phyloP scores from a whole-genome alignment of 2,888 invertebrate genomes.

The Psylliodes chrysocephalus region DNA sequence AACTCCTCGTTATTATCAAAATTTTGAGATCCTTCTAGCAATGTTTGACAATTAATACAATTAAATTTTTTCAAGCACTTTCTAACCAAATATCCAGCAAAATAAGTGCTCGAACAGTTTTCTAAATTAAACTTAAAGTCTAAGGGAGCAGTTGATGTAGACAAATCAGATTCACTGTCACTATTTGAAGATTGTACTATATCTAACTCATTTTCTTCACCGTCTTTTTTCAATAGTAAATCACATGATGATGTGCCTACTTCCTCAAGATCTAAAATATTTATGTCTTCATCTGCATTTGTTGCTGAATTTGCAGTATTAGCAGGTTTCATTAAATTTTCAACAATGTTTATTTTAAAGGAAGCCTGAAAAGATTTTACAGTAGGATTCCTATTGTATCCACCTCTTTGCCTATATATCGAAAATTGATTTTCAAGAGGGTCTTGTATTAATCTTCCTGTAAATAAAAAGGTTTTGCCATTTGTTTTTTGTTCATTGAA shows the following conservation, averaged over 20 bases:
- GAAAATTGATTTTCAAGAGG: slow-evolving; percentile 18
- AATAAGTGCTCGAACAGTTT: too few species aligned
- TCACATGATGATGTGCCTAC: too few species aligned
- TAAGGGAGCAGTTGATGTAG: too few species aligned
- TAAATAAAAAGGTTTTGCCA: slow-evolving; percentile 4
- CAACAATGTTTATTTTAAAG: slow-evolving; percentile 19
- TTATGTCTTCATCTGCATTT: neutral
- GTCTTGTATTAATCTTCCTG: slow-evolving; percentile 16
- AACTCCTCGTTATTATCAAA: too few species aligned
- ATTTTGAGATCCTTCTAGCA: too few species aligned
- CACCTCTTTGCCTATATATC: slow-evolving; percentile 9
- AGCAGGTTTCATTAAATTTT: slow-evolving; percentile 12
- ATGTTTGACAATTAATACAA: too few species aligned
- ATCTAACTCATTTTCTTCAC: too few species aligned
- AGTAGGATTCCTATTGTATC: slow-evolving; percentile 10
- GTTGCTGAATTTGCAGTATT: slow-evolving; percentile 10
- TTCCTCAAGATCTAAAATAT: neutral
- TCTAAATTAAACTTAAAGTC: too few species aligned
- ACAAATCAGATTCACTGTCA: too few species aligned
- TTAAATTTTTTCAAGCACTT: too few species aligned
- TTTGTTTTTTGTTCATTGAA: neutral
- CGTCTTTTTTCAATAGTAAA: neutral
- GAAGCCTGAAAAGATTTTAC: slow-evolving; percentile 2
- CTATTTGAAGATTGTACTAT: too few species aligned
- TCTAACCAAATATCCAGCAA: too few species aligned